A percentile compares a stretch with the other conserved stretches of the same genome.
Conservation (phyloP, 2,113 vertebrate species). For the Campylorhamphus procurvoides region DNA sequence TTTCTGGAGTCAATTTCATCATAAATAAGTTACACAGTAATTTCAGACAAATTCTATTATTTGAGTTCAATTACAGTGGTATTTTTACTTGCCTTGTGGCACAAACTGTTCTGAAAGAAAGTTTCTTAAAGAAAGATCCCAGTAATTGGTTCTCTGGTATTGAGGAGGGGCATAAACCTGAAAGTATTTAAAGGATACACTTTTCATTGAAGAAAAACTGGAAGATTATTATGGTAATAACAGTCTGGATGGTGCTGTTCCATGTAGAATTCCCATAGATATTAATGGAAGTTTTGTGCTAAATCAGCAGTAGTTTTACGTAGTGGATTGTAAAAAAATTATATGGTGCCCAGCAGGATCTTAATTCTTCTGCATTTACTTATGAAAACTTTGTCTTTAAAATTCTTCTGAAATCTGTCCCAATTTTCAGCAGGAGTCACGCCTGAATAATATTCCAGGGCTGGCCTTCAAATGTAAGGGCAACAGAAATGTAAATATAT, state of each 20-base stretch:
- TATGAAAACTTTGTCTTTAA: constrained; percentile 47
- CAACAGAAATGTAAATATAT: constrained; percentile 10
- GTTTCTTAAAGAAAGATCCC: neutral
- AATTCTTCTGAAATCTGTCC: constrained; percentile 51
- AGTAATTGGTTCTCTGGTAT: neutral
- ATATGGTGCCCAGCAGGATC: constrained; percentile 23
- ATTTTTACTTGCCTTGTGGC: neutral
- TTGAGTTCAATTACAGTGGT: neutral
- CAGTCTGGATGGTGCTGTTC: neutral
- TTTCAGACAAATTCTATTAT: neutral
- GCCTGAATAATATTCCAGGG: constrained; percentile 12
- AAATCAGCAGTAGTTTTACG: constrained; percentile 24
- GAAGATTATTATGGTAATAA: neutral
- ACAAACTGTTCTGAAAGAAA: neutral
- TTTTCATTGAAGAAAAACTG: neutral
- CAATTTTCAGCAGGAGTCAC: constrained; percentile 29
- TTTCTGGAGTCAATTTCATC: constrained; percentile 17
- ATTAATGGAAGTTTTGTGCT: constrained; percentile 23
- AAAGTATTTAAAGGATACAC: neutral
- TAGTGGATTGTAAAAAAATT: neutral
- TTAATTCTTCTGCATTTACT: constrained; percentile 47
- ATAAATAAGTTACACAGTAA: neutral
- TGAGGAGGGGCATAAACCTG: neutral
- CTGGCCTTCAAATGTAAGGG: constrained; percentile 19
- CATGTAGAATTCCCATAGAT: neutral